Conservation (phyloP, 2,113 vertebrate genomes). For the Chiloscyllium plagiosum region DNA sequence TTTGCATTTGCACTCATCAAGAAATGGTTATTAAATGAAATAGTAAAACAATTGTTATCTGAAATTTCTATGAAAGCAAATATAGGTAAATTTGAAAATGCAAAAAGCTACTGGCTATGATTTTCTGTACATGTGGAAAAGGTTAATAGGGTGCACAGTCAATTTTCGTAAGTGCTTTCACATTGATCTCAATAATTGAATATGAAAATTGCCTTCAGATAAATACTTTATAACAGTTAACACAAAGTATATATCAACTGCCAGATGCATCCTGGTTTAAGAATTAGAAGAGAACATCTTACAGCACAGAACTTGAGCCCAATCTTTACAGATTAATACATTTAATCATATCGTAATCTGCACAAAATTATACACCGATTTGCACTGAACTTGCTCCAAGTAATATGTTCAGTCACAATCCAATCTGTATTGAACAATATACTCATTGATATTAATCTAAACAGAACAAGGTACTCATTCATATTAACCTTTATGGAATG, state of each 20-base stretch:
- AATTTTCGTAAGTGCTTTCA: background rate
- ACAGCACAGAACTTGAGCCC: background rate
- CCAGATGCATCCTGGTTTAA: background rate
- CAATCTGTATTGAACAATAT: background rate
- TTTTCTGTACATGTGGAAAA: background rate
- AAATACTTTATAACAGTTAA: background rate
- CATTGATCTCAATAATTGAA: background rate
- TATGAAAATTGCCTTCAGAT: slow-evolving; percentile 17
- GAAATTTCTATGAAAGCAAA: slow-evolving; percentile 6
- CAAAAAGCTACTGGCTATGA: background rate
- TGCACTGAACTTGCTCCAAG: background rate
- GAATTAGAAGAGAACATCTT: background rate
- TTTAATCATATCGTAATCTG: background rate
- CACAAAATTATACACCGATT: background rate
- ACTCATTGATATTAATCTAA: background rate
- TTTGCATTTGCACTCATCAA: background rate
- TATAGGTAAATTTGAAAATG: background rate
- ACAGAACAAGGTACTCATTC: background rate
- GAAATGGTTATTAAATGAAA: background rate
- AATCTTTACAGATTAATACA: background rate
- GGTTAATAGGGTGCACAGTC: background rate
- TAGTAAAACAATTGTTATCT: background rate
- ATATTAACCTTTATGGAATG: background rate
- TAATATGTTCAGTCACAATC: background rate
- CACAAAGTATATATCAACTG: background rate